These are phyloP conservation scores for Autographa gamma DNA, from an alignment of 2,888 invertebrate species.

Conservation along the genomic window DNA sequence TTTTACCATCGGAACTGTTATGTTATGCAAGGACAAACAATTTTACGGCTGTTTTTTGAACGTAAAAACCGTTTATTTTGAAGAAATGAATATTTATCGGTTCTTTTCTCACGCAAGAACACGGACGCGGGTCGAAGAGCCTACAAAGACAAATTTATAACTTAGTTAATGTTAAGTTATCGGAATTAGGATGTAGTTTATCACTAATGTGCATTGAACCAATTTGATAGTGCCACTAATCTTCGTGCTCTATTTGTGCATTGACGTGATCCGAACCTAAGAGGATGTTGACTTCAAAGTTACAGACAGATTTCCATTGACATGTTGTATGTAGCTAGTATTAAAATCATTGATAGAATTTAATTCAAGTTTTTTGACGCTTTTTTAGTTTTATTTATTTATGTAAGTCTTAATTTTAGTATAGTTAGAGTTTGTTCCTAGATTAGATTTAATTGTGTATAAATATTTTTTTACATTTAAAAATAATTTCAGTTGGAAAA, in stretches of 20 bases:
- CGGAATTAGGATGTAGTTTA: background rate
- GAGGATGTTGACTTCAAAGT: slow-evolving; percentile 1
- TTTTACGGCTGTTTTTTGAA: slow-evolving; percentile 16
- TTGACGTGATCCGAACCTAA: slow-evolving; percentile 21
- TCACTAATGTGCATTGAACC: slow-evolving; percentile 3
- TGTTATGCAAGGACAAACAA: slow-evolving; percentile 9
- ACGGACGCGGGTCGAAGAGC: background rate
- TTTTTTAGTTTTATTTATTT: no score
- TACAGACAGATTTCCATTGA: background rate
- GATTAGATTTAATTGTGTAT: no score
- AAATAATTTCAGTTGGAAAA: no score
- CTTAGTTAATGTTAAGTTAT: background rate
- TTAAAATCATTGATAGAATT: no score
- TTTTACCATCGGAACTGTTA: slow-evolving; percentile 28
- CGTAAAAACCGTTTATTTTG: slow-evolving; percentile 20
- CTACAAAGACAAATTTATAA: background rate
- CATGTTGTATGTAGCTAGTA: background rate
- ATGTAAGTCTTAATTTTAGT: no score
- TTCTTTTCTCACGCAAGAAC: slow-evolving; percentile 7
- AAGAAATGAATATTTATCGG: slow-evolving; percentile 20
- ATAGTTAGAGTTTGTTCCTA: no score
- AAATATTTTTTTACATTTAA: no score
- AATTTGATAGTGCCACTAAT: slow-evolving; percentile 21
- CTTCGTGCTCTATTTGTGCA: slow-evolving; percentile 16
- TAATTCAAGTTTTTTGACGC: no score